Conservation (phyloP, 2,888 invertebrate genomes). For the Stomorhina lunata region DNA sequence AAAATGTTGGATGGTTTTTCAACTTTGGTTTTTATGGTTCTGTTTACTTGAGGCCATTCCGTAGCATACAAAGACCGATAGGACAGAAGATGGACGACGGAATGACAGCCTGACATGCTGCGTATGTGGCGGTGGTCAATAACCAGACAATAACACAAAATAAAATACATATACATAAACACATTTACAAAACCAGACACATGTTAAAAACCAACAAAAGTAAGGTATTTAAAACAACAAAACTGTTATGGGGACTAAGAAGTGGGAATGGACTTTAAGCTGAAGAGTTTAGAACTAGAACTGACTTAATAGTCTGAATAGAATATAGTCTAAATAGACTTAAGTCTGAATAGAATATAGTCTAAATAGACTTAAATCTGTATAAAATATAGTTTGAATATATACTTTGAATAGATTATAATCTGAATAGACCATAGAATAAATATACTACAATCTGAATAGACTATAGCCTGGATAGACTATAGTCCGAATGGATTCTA, state of each 20-base stretch:
- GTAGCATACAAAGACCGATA: conserved; percentile 13
- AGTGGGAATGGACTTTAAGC: background rate
- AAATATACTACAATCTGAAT: too few species aligned
- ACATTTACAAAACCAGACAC: background rate
- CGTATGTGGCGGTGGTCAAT: background rate
- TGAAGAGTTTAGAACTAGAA: too few species aligned
- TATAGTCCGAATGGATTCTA: too few species aligned
- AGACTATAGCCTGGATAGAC: too few species aligned
- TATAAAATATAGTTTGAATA: too few species aligned
- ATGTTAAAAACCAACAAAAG: background rate
- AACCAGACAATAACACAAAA: conserved; percentile 7
- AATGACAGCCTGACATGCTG: background rate
- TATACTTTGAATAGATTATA: too few species aligned
- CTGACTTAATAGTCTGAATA: too few species aligned
- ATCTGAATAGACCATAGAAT: too few species aligned
- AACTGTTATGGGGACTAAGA: background rate
- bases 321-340: too few species aligned
- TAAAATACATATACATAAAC: background rate
- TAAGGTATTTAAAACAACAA: background rate
- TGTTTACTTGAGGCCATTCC: background rate
- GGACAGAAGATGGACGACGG: background rate
- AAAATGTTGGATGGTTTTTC: conserved; percentile 9
- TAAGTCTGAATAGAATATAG: too few species aligned
- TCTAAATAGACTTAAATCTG: too few species aligned
- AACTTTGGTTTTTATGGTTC: background rate